phyloP scores from a whole-genome alignment of 1,140 invertebrate species.

The Elysia chlorotica region DNA sequence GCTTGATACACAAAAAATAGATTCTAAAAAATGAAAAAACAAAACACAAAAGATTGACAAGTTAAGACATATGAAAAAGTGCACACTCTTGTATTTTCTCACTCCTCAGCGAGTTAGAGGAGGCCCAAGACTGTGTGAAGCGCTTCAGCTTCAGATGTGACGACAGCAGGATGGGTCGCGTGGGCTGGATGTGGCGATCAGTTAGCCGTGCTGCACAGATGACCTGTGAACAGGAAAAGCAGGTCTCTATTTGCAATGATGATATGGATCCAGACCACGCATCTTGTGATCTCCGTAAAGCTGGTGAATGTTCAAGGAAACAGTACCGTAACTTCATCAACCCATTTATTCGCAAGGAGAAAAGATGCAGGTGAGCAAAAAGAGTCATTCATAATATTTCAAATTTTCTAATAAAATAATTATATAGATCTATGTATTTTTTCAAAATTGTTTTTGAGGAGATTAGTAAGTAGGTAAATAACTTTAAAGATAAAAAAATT shows the following conservation, averaged over 20 bases:
- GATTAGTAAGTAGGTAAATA: no score
- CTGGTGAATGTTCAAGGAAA: constrained; percentile 2
- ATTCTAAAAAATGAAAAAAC: no score
- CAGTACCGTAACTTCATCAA: not conserved
- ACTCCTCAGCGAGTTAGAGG: no score
- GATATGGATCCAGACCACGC: not conserved
- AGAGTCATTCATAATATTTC: no score
- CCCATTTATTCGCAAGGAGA: not conserved
- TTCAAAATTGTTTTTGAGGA: no score
- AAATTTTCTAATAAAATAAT: no score
- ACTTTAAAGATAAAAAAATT: no score
- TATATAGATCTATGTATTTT: no score
- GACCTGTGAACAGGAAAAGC: no score
- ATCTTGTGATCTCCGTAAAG: not conserved
- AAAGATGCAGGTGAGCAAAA: constrained; percentile 16
- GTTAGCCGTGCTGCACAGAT: not conserved
- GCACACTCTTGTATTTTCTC: not conserved
- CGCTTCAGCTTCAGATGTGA: constrained; percentile 24
- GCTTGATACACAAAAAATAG: no score
- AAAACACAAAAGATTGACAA: no score
- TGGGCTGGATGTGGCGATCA: not conserved
- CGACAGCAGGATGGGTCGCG: not conserved
- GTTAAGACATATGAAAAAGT: not conserved
- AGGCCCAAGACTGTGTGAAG: constrained; percentile 9
- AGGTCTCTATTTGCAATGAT: no score